Percentiles rank a stretch among this genome's conserved stretches.
phyloP scores from a whole-genome alignment of 2,797 vertebrate species.

The Bothrops alternatus region DNA sequence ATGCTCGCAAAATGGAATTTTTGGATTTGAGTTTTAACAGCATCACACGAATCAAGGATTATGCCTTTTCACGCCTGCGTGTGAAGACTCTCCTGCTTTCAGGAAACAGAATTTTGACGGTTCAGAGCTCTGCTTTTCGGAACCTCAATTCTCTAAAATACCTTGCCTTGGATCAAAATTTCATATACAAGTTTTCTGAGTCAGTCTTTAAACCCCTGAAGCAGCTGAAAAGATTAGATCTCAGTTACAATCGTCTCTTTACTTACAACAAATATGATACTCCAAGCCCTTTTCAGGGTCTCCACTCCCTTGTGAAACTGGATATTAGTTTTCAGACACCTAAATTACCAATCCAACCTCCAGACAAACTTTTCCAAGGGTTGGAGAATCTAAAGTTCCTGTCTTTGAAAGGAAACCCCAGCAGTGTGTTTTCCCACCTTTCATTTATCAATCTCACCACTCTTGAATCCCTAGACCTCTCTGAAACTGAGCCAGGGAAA shows the following conservation, averaged over 20 bases:
- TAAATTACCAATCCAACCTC: background rate
- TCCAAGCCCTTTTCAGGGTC: constrained; percentile 32
- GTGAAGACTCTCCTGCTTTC: constrained; percentile 43
- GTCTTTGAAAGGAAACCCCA: constrained; percentile 33
- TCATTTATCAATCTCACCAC: constrained; percentile 25
- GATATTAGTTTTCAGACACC: constrained; percentile 42
- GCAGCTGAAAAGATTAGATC: constrained; percentile 31
- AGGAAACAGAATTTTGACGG: constrained; percentile 33
- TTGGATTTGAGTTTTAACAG: constrained; percentile 45
- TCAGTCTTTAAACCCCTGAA: constrained; percentile 22
- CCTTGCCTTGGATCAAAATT: constrained; percentile 36
- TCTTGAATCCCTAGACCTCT: constrained; percentile 41
- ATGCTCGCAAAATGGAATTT: constrained; percentile 21
- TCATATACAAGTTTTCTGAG: constrained; percentile 29
- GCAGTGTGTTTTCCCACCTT: constrained; percentile 16
- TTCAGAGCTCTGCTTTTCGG: constrained; percentile 16
- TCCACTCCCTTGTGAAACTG: constrained; percentile 8
- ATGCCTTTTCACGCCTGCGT: constrained; percentile 23
- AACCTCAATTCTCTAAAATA: constrained; percentile 22
- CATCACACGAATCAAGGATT: constrained; percentile 23
- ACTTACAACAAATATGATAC: constrained; percentile 12
- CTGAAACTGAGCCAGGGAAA: background rate
- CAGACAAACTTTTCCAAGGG: constrained; percentile 36
- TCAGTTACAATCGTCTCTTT: constrained; percentile 40
- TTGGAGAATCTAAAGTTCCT: constrained; percentile 35